phyloP scores from a whole-genome alignment of 2,113 vertebrate genomes.

The Hemiprocne comata region DNA sequence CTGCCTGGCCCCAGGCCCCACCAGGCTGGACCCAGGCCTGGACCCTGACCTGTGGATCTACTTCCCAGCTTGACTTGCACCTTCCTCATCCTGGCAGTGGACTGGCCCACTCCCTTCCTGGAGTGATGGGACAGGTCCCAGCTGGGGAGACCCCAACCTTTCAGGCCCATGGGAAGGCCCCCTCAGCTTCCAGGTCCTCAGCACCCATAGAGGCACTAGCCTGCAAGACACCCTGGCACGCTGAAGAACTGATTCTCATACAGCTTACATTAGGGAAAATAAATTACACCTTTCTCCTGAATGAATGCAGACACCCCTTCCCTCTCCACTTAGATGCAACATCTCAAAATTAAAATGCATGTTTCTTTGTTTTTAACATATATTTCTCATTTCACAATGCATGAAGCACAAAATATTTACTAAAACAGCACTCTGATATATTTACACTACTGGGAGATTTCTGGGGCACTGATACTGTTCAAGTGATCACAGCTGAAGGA shows the following conservation, averaged over 20 bases:
- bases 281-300: background rate
- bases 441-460: background rate
- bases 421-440: background rate
- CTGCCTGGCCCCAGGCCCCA: background rate
- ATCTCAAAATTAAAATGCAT: background rate
- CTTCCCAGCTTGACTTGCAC: background rate
- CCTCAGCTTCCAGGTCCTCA: background rate
- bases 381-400: background rate
- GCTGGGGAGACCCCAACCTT: background rate
- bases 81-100: background rate
- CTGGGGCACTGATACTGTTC: background rate
- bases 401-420: background rate
- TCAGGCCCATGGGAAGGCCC: accelerated
- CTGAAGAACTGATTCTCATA: background rate
- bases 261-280: background rate
- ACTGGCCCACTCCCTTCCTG: too few relatives aligned
- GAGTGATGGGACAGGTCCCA: background rate
- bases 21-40: background rate
- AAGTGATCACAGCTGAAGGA: background rate
- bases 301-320: background rate
- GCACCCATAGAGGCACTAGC: background rate
- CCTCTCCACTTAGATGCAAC: background rate
- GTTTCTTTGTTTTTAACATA: background rate
- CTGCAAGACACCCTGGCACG: background rate
- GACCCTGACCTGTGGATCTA: background rate